phyloP scores from a whole-genome alignment of 2,113 vertebrate genomes.

The Osmerus eperlanus region DNA sequence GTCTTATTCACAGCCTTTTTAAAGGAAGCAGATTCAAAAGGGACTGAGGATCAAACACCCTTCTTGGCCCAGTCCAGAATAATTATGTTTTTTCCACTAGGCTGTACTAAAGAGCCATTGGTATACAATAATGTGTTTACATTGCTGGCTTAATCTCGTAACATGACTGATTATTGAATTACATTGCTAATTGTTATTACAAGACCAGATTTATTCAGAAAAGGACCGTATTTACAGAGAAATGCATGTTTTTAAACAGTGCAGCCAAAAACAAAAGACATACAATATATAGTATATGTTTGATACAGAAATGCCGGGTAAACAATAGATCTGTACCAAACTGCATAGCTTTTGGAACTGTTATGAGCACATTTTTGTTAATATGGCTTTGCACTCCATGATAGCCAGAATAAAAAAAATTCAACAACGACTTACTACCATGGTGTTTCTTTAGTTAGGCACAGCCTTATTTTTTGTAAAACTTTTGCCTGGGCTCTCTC shows the following conservation, averaged over 20 bases:
- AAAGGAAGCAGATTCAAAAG: no score
- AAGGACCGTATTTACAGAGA: background rate
- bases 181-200: background rate
- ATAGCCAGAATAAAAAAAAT: slow-evolving; percentile 46
- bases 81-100: slow-evolving; percentile 6
- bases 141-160: background rate
- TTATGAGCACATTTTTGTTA: background rate
- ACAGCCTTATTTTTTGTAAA: slow-evolving; percentile 3
- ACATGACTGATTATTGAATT: slow-evolving; percentile 16
- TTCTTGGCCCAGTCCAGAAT: no score
- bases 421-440: slow-evolving; percentile 44
- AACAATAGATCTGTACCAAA: background rate
- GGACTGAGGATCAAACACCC: no score
- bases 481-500: slow-evolving; percentile 45
- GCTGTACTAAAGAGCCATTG: slow-evolving; percentile 6
- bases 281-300: background rate
- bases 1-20: no score
- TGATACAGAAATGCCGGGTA: background rate
- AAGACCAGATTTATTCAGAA: background rate
- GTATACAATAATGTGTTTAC: background rate
- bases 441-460: slow-evolving; percentile 44
- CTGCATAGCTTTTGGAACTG: no score
- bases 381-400: slow-evolving; percentile 4
- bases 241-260: no score
- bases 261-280: no score